phyloP scores from a whole-genome alignment of 2,797 vertebrate genomes.

The Lagothrix lagotricha region DNA sequence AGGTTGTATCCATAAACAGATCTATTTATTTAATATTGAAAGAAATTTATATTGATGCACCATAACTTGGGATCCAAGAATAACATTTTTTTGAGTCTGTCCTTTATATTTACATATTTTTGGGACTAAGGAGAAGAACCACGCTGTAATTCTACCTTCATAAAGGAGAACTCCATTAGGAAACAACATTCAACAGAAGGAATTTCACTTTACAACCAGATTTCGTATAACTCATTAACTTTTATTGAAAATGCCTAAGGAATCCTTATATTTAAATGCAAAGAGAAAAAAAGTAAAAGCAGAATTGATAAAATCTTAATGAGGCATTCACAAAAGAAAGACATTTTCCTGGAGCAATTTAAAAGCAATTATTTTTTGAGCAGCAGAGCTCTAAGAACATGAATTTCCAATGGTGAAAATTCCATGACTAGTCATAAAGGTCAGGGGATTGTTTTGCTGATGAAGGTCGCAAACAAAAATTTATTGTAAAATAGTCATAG shows the following conservation, averaged over 20 bases:
- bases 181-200: neutral
- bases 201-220: neutral
- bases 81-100: accelerated
- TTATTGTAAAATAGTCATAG: neutral
- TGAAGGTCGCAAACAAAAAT: neutral
- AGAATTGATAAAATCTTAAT: conserved; percentile 20
- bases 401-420: neutral
- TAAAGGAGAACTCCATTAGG: too few species aligned
- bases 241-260: neutral
- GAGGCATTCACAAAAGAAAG: neutral
- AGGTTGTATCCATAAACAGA: neutral
- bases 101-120: too few species aligned
- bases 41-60: too few species aligned
- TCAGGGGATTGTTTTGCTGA: neutral
- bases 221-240: neutral
- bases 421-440: neutral
- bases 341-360: neutral
- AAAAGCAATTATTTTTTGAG: neutral
- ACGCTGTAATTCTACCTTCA: neutral
- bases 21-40: neutral
- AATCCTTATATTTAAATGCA: neutral
- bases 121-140: neutral
- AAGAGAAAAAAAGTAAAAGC: neutral
- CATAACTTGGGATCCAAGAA: neutral
- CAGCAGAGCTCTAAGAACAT: neutral